Base-by-base conservation (phyloP, 2,113 vertebrate species). In the Chionodraco myersi region DNA sequence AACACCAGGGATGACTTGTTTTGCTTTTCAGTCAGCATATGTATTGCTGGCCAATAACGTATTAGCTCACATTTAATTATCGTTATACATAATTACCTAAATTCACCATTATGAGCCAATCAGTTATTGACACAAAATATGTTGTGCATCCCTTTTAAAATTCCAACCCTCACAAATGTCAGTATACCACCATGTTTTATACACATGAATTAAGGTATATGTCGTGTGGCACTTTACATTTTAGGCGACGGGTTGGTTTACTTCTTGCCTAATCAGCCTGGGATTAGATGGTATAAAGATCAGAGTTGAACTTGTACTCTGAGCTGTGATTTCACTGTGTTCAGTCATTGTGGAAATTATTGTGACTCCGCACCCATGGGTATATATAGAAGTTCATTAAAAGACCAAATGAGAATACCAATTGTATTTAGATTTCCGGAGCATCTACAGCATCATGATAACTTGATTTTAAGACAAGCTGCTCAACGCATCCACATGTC, bases 401-500 rank as follows among this genome's bases (percentile, higher is more conserved):
- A 74, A 65, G 1, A 54, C 26, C 21, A 23, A 15, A 10, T 5
- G 4, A 30, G 13, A 62, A 15, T 36, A 53, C 18, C 49, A 36
- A 70, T 30, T 8, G 52, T 80, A 13, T 75, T 56, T 58, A 26
- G 36, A 45, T 75, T 76, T 70, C 16, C 66, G 48, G 54, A 6
- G 49, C 18, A 18, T 75, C 66, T 56, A 18, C 14, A 52, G 18
- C 49, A 41, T 66, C 14, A 26, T 5, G n/a, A 53, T 58, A 56
- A 69, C 34, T 34, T 36, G n/a, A 53, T 60, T 72, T 79, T 57
- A 58, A 71, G 71, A 66, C 11, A 7, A 75, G 64, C 48, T 47
- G 62, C 52, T 60, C 45, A 63, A 44, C 72, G 67, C 61, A 90
- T 75, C 91, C 90, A 88, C 82, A 87, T 89, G 86, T 91, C 94